These are phyloP conservation scores for Oreochromis grahami DNA, from an alignment of 2,797 vertebrate genomes.

Conservation along the genomic window DNA sequence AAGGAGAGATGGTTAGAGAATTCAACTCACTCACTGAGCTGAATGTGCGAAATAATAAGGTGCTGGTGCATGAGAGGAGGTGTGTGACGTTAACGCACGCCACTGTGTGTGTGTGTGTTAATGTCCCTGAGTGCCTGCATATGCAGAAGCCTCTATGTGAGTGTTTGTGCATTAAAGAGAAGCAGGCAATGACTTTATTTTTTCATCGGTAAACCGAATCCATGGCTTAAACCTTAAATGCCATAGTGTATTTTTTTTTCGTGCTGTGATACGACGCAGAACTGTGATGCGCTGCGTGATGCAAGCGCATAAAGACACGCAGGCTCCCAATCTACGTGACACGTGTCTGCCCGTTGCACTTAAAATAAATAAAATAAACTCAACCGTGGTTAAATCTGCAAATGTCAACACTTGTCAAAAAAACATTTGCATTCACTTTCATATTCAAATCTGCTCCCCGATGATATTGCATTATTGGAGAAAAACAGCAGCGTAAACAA, in stretches of 20 bases:
- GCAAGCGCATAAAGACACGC: background rate
- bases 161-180: background rate
- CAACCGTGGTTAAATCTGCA: constrained; percentile 18
- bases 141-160: background rate
- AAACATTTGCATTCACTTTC: constrained; percentile 50
- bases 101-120: background rate
- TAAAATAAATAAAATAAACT: constrained; percentile 32
- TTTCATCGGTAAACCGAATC: constrained; percentile 17
- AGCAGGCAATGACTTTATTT: background rate
- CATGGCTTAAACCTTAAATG: background rate
- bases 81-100: background rate
- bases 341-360: background rate
- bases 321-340: background rate
- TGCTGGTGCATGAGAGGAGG: background rate
- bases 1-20: constrained; percentile 37
- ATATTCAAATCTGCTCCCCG: constrained; percentile 40
- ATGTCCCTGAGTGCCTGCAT: background rate
- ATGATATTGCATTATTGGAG: constrained; percentile 19
- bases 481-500: constrained; percentile 15
- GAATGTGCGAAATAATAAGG: constrained; percentile 31
- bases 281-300: background rate
- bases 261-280: background rate
- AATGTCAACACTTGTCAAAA: constrained; percentile 38
- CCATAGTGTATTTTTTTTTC: background rate
- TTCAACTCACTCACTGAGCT: constrained; percentile 27